Evolutionary conservation across 1,140 invertebrate species (phyloP).

Genomic region (Plodia interpunctella): DNA sequence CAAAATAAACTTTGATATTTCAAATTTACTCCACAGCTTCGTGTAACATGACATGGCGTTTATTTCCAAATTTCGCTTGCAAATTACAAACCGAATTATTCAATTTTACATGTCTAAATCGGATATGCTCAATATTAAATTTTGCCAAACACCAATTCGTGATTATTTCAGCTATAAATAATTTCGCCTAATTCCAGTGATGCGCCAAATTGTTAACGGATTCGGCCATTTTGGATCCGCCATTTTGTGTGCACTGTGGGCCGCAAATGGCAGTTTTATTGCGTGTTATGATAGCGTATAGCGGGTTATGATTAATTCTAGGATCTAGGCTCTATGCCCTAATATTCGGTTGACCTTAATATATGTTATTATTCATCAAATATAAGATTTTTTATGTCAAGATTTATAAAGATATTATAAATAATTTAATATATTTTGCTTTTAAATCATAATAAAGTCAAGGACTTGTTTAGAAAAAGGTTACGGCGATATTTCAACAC

Average conservation of each 20-base stretch:
- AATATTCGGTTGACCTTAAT: too few relatives aligned
- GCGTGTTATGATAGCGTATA: slow-evolving; percentile 17
- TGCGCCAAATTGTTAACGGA: background rate
- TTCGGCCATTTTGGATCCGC: slow-evolving; percentile 1
- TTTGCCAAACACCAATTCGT: background rate
- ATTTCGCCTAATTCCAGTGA: background rate
- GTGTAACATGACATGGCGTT: too few relatives aligned
- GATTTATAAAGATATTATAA: too few relatives aligned
- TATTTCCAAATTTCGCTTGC: too few relatives aligned
- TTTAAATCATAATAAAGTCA: too few relatives aligned
- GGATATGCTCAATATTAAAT: background rate
- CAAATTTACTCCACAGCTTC: too few relatives aligned
- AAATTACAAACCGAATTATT: background rate
- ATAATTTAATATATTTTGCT: too few relatives aligned
- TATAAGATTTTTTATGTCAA: too few relatives aligned
- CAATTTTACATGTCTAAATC: background rate
- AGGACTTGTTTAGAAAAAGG: too few relatives aligned
- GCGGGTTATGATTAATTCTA: background rate
- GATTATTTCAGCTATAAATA: background rate
- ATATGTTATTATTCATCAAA: too few relatives aligned
- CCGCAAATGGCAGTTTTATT: slow-evolving; percentile 27
- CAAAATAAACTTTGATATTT: too few relatives aligned
- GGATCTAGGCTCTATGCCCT: too few relatives aligned
- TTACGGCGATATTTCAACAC: background rate
- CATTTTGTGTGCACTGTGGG: background rate